Evolutionary conservation across 1,140 invertebrate genomes (phyloP).

Genomic region (Cotesia typhae): DNA sequence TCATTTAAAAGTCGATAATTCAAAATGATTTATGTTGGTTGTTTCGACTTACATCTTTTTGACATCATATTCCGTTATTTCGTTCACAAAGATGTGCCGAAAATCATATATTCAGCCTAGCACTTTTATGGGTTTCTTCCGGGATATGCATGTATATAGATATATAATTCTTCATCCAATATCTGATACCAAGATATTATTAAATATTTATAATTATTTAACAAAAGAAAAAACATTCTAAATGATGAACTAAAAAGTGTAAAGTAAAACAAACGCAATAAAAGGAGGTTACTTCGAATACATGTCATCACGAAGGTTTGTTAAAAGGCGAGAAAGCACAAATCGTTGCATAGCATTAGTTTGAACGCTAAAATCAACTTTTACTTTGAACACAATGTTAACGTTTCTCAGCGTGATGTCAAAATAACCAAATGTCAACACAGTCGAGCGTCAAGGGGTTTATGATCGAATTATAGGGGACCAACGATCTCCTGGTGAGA

Average conservation of each 20-base stretch:
- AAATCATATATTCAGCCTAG: constrained; percentile 6
- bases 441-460: constrained; percentile 44
- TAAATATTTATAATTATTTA: not conserved
- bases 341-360: constrained; percentile 6
- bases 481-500: constrained; percentile 37
- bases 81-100: constrained; percentile 34
- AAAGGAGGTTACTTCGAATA: constrained; percentile 8
- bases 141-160: not conserved
- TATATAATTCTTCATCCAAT: not conserved
- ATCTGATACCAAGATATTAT: not conserved
- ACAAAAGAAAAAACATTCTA: not conserved
- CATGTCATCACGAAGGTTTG: constrained; percentile 14
- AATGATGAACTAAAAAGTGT: not conserved
- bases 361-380: not conserved
- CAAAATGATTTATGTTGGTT: constrained; percentile 60
- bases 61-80: constrained; percentile 64
- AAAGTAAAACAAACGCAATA: not conserved
- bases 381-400: constrained; percentile 16
- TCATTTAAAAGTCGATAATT: constrained; percentile 64
- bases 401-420: constrained; percentile 42
- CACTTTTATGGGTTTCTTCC: constrained; percentile 34
- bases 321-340: constrained; percentile 20
- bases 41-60: constrained; percentile 38
- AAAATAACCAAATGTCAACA: constrained; percentile 48
- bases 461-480: constrained; percentile 46